phyloP scores from a whole-genome alignment of 2,113 vertebrate species.

The Bungarus multicinctus region DNA sequence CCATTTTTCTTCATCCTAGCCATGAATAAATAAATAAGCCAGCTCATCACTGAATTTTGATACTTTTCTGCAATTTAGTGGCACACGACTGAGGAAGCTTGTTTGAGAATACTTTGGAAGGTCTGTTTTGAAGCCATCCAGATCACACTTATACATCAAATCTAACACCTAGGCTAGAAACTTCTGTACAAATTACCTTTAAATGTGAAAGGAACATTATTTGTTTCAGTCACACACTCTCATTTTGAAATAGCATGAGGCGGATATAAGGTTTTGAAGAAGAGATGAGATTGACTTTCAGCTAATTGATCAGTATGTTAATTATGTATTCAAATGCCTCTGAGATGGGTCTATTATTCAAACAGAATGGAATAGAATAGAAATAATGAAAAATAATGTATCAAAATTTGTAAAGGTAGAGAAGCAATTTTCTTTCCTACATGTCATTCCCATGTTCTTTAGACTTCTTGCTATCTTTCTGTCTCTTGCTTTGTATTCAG shows the following conservation, averaged over 20 bases:
- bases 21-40: not conserved
- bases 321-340: not conserved
- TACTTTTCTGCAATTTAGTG: not conserved
- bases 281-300: not conserved
- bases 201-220: not conserved
- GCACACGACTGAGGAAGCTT: not conserved
- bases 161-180: not conserved
- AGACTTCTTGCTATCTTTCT: not conserved
- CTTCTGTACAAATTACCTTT: not conserved
- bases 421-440: conserved; percentile 2
- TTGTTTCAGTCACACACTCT: not conserved
- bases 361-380: not conserved
- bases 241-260: not conserved
- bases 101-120: not conserved
- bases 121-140: not conserved
- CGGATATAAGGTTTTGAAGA: not conserved
- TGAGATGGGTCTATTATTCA: not conserved
- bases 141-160: not conserved
- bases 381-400: not conserved
- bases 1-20: not conserved
- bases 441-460: conserved; percentile 8
- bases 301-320: not conserved
- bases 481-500: not conserved
- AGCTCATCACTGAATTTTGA: not conserved
- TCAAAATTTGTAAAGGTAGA: not conserved